These are phyloP conservation scores for Sinocyclocheilus maitianheensis DNA, from an alignment of 2,113 vertebrate genomes.

Conservation along the genomic window DNA sequence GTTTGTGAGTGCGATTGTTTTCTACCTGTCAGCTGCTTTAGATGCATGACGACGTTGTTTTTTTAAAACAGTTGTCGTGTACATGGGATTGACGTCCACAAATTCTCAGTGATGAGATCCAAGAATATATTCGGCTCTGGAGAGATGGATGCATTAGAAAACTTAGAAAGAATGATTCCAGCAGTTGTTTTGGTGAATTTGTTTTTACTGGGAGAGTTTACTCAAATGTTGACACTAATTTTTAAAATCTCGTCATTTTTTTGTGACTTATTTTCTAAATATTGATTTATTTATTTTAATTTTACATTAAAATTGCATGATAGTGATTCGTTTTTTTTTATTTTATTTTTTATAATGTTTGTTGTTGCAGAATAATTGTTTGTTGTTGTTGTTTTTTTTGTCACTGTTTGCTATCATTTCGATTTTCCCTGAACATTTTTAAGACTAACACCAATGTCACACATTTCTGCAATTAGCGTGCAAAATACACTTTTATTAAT, in stretches of 20 bases:
- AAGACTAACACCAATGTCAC: neutral
- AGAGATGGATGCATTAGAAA: neutral
- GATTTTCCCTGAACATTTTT: neutral
- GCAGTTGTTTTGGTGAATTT: neutral
- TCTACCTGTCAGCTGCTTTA: constrained; percentile 7
- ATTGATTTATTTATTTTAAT: neutral
- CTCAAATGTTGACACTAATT: neutral
- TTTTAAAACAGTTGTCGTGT: neutral
- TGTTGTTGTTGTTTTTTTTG: neutral
- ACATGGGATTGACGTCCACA: neutral
- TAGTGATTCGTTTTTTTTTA: no score
- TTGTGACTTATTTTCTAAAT: no score
- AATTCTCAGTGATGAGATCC: neutral
- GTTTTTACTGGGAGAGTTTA: neutral
- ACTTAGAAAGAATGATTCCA: neutral
- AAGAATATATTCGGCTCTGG: neutral
- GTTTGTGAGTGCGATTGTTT: constrained; percentile 74
- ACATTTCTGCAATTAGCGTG: neutral
- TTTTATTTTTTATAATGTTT: neutral
- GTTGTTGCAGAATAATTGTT: neutral
- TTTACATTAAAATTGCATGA: neutral
- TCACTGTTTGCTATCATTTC: neutral
- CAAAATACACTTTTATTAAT: neutral
- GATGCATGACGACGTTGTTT: neutral
- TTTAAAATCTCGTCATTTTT: neutral